phyloP scores from a whole-genome alignment of 2,797 vertebrate species.

The Calcarius lapponicus region DNA sequence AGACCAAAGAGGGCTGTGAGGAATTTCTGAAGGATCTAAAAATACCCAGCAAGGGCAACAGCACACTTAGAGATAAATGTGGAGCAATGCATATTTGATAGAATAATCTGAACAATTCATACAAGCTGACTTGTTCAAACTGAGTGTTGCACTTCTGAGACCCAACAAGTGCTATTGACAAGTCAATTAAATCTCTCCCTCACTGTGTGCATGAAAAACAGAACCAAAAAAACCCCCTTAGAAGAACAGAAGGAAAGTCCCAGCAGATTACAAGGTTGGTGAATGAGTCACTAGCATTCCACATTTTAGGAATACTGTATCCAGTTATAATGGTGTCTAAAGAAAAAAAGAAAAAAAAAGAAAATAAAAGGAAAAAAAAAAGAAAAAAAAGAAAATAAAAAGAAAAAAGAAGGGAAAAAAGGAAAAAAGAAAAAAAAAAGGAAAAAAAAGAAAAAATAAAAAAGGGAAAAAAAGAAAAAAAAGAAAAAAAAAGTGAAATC shows the following conservation, averaged over 20 bases:
- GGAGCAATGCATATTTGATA: slow-evolving; percentile 17
- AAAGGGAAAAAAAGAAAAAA: too few species aligned
- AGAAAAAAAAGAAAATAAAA: too few species aligned
- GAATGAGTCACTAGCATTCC: background rate
- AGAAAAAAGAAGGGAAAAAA: too few species aligned
- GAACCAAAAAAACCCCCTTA: background rate
- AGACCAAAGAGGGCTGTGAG: background rate
- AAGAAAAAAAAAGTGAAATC: background rate
- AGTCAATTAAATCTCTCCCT: background rate
- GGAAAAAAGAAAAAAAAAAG: background rate
- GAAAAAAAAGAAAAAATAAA: fast-evolving
- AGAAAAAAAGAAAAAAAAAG: background rate
- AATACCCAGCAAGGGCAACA: slow-evolving; percentile 25
- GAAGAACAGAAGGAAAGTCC: slow-evolving; percentile 15
- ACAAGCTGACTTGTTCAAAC: background rate
- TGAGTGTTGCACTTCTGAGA: background rate
- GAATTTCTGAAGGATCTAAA: slow-evolving; percentile 50
- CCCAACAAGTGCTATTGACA: background rate
- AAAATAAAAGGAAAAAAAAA: too few species aligned
- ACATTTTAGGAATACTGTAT: background rate
- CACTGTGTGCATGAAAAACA: background rate
- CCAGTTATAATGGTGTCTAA: background rate
- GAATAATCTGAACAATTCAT: slow-evolving; percentile 39
- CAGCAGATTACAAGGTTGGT: background rate
- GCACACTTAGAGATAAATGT: slow-evolving; percentile 22